Conservation (phyloP, 2,113 vertebrate genomes). For the Sylvia atricapilla region DNA sequence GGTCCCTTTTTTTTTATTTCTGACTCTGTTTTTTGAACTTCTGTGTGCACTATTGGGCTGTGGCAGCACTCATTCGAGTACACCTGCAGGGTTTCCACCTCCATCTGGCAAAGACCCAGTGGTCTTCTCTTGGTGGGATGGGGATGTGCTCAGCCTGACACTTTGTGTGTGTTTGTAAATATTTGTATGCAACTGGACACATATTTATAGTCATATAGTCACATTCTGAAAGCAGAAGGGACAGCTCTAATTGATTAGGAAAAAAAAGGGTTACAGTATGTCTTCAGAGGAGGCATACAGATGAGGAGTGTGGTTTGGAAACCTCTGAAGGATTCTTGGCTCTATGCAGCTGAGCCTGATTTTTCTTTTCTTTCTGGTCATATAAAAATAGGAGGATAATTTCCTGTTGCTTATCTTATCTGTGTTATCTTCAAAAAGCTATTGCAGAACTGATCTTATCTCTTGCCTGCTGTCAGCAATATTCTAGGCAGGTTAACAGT, state of each 20-base stretch:
- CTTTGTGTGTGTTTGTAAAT: accelerated
- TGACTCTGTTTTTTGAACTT: neutral
- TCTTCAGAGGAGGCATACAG: neutral
- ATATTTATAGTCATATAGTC: neutral
- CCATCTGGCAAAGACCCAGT: neutral
- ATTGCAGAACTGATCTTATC: neutral
- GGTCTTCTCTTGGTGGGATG: accelerated
- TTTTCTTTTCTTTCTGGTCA: neutral
- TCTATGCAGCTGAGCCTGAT: neutral
- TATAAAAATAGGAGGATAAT: neutral
- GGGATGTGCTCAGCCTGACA: neutral
- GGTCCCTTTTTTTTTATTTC: neutral
- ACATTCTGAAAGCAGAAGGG: neutral
- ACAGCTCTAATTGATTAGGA: neutral
- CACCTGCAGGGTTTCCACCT: neutral
- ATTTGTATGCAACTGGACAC: neutral
- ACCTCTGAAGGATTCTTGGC: neutral
- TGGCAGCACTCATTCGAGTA: neutral
- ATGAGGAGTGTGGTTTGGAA: neutral
- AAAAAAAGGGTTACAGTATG: neutral
- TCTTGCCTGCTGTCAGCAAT: neutral
- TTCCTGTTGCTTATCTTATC: neutral
- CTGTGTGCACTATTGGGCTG: accelerated
- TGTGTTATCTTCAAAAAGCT: neutral
- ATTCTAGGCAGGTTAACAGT: neutral